Conservation (phyloP, 2,113 vertebrate genomes). For the Chiloscyllium plagiosum region DNA sequence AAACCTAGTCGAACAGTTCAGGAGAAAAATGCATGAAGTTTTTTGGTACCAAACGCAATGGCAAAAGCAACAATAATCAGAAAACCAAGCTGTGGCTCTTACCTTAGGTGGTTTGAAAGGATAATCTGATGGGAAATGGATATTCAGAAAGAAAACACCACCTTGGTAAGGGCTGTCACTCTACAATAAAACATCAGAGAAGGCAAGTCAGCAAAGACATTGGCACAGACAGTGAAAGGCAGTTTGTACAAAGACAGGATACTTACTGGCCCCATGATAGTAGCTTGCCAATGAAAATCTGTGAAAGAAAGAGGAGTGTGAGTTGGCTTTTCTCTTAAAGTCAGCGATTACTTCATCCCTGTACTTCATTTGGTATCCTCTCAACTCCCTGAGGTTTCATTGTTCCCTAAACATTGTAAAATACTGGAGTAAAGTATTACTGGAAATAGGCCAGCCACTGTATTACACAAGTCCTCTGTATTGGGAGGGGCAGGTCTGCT, state of each 20-base stretch:
- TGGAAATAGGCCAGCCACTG: neutral
- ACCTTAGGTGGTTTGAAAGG: conserved; percentile 75
- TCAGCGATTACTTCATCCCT: conserved; percentile 9
- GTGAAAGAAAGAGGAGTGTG: conserved; percentile 40
- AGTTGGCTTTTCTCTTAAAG: neutral
- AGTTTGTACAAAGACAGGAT: conserved; percentile 9
- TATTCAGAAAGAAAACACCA: conserved; percentile 71
- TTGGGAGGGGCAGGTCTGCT: neutral
- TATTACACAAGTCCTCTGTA: neutral
- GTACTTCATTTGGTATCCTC: neutral
- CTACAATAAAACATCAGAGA: conserved; percentile 44
- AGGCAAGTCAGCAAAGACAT: neutral
- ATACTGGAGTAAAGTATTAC: neutral
- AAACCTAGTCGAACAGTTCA: conserved; percentile 51
- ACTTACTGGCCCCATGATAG: conserved; percentile 74
- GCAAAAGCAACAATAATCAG: neutral
- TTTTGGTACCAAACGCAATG: neutral
- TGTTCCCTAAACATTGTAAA: neutral
- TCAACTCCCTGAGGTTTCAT: neutral
- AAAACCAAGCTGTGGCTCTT: conserved; percentile 35
- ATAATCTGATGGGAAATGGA: conserved; percentile 73
- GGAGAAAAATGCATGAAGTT: neutral
- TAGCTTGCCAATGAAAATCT: conserved; percentile 76
- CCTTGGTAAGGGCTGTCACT: conserved; percentile 72
- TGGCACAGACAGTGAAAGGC: neutral